Conservation (phyloP, 2,797 vertebrate species). For the Sphaeramia orbicularis region DNA sequence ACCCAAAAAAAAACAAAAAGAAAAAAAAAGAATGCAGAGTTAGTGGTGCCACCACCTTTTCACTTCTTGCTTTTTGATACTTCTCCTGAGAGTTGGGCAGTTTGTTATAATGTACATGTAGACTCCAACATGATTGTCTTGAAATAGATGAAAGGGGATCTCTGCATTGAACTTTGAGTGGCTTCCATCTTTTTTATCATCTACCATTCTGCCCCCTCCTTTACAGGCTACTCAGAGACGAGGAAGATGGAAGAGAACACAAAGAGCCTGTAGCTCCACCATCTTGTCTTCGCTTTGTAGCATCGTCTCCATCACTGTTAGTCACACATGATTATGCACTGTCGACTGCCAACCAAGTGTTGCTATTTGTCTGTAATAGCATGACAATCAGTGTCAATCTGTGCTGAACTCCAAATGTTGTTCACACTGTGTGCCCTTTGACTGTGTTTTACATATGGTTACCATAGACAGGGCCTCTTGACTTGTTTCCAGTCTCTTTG, state of each 20-base stretch:
- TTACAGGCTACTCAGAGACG: slow-evolving; percentile 66
- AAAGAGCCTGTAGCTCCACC: slow-evolving; percentile 78
- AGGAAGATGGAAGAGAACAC: slow-evolving; percentile 76
- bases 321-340: slow-evolving; percentile 86
- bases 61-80: slow-evolving; percentile 41
- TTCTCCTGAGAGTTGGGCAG: slow-evolving; percentile 61
- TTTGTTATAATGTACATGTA: slow-evolving; percentile 78
- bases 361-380: slow-evolving; percentile 86
- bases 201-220: slow-evolving; percentile 62
- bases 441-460: slow-evolving; percentile 79
- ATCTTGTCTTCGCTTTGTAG: slow-evolving; percentile 76
- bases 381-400: slow-evolving; percentile 84
- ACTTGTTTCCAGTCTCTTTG: slow-evolving; percentile 8
- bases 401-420: slow-evolving; percentile 59
- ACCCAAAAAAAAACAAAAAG: slow-evolving; percentile 28
- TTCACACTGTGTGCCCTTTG: slow-evolving; percentile 62
- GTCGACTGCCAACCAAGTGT: slow-evolving; percentile 79
- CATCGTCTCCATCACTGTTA: slow-evolving; percentile 75
- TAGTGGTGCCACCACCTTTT: slow-evolving; percentile 64
- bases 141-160: slow-evolving; percentile 86
- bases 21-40: slow-evolving; percentile 41
- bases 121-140: slow-evolving; percentile 83
- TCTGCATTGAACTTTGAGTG: slow-evolving; percentile 84
- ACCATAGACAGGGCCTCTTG: slow-evolving; percentile 52
- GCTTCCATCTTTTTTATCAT: slow-evolving; percentile 84